Evolutionary conservation across 2,797 vertebrate species (phyloP).

Genomic region (Paratrypauchen microcephalus): DNA sequence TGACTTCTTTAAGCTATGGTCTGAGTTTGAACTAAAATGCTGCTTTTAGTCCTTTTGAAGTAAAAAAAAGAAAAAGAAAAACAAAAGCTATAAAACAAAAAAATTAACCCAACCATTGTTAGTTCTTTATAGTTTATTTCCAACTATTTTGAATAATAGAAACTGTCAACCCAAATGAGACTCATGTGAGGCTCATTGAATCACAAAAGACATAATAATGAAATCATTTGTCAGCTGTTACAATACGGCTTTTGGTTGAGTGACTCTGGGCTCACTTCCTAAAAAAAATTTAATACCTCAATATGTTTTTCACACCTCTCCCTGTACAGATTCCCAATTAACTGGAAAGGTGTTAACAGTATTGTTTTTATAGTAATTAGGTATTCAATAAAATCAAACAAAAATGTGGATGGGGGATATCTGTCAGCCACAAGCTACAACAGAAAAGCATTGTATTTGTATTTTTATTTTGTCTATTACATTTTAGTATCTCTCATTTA

Average conservation of each 20-base stretch:
- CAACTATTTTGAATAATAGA: no score
- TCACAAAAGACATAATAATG: neutral
- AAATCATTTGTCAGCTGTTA: neutral
- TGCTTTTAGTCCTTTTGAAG: neutral
- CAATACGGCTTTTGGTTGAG: neutral
- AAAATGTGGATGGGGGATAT: neutral
- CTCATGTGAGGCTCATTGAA: no score
- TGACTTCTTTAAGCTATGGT: neutral
- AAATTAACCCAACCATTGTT: no score
- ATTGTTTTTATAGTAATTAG: neutral
- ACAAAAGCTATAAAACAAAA: no score
- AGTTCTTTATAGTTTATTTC: no score
- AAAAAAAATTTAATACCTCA: no score
- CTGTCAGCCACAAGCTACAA: neutral
- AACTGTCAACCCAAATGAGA: no score
- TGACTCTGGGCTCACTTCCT: neutral
- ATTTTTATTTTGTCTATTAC: neutral
- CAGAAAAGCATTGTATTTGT: neutral
- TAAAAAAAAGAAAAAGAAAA: no score
- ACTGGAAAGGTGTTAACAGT: neutral
- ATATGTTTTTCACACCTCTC: conserved; percentile 1
- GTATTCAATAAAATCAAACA: neutral
- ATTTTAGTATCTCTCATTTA: neutral
- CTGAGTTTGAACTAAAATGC: neutral
- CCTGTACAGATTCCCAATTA: conserved; percentile 4